A percentile compares a stretch with the other conserved stretches of the same genome.
Evolutionary conservation across 2,888 invertebrate species (phyloP).

Genomic region (Xanthorhoe designata): DNA sequence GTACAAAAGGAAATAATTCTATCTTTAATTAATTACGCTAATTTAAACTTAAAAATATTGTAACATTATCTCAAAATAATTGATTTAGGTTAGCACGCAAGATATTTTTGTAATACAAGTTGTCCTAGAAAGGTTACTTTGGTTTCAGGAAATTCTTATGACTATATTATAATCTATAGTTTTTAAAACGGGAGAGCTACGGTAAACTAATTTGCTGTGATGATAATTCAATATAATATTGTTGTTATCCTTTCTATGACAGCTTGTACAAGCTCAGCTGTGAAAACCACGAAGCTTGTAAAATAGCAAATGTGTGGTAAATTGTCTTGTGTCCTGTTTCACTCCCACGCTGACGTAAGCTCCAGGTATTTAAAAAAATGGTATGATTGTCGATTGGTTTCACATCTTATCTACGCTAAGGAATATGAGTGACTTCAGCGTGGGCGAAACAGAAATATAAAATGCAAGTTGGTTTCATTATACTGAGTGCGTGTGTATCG

Average conservation of each 20-base stretch:
- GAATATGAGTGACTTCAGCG: background rate
- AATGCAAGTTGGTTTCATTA: slow-evolving; percentile 8
- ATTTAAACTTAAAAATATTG: slow-evolving; percentile 26
- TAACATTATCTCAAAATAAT: slow-evolving; percentile 7
- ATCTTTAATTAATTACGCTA: slow-evolving; percentile 29
- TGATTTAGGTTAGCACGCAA: slow-evolving; percentile 13
- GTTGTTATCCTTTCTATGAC: slow-evolving; percentile 21
- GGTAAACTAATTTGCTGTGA: background rate
- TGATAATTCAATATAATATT: background rate
- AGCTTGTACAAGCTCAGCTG: slow-evolving; percentile 27
- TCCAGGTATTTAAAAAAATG: background rate
- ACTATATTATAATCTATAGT: background rate
- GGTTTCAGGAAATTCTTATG: background rate
- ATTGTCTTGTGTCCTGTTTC: slow-evolving; percentile 27
- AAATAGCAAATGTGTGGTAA: slow-evolving; percentile 29
- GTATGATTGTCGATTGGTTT: too few species aligned
- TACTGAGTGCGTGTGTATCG: slow-evolving; percentile 47
- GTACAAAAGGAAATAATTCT: slow-evolving; percentile 48
- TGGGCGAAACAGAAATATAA: slow-evolving; percentile 5
- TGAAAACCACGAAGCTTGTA: slow-evolving; percentile 26
- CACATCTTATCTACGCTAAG: too few species aligned
- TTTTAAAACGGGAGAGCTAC: too few species aligned
- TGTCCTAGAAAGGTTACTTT: slow-evolving; percentile 27
- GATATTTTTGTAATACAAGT: slow-evolving; percentile 31
- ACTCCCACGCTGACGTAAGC: background rate